Percentiles rank a stretch among this genome's conserved stretches.
Evolutionary conservation across 1,140 invertebrate genomes (phyloP).

Genomic region (Zaprionus ornatus): DNA sequence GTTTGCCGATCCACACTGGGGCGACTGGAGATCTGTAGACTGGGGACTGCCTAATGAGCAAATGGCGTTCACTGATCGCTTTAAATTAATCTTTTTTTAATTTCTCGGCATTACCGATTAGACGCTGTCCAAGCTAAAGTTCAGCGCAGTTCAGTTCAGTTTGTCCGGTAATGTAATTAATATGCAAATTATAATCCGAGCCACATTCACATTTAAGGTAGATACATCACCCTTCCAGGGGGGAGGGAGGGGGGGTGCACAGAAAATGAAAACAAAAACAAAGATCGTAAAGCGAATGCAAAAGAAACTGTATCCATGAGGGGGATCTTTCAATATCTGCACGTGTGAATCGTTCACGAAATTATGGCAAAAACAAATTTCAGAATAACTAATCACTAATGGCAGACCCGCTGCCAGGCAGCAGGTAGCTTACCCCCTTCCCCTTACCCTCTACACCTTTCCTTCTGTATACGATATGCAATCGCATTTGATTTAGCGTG

Average conservation of each 20-base stretch:
- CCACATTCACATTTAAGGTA: slow-evolving; percentile 61
- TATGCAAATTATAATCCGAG: slow-evolving; percentile 75
- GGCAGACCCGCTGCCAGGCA: slow-evolving; percentile 44
- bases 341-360: slow-evolving; percentile 43
- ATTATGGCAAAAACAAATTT: slow-evolving; percentile 48
- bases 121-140: slow-evolving; percentile 77
- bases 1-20: slow-evolving; percentile 61
- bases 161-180: slow-evolving; percentile 73
- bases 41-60: slow-evolving; percentile 68
- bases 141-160: slow-evolving; percentile 78
- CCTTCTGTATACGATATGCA: slow-evolving; percentile 13
- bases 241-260: slow-evolving; percentile 16
- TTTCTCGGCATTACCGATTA: slow-evolving; percentile 81
- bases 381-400: slow-evolving; percentile 61
- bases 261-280: slow-evolving; percentile 19
- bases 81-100: slow-evolving; percentile 83
- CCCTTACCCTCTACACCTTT: neutral
- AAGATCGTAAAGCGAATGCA: neutral
- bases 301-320: slow-evolving; percentile 11
- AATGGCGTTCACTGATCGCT: slow-evolving; percentile 82
- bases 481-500: slow-evolving; percentile 73
- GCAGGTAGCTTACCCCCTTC: neutral
- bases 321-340: neutral
- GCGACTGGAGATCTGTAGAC: neutral
- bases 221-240: slow-evolving; percentile 13